Evolutionary conservation across 2,113 vertebrate genomes (phyloP), one percentile per base, ranked within the genome.

Genomic region (Podocnemis expansa): DNA sequence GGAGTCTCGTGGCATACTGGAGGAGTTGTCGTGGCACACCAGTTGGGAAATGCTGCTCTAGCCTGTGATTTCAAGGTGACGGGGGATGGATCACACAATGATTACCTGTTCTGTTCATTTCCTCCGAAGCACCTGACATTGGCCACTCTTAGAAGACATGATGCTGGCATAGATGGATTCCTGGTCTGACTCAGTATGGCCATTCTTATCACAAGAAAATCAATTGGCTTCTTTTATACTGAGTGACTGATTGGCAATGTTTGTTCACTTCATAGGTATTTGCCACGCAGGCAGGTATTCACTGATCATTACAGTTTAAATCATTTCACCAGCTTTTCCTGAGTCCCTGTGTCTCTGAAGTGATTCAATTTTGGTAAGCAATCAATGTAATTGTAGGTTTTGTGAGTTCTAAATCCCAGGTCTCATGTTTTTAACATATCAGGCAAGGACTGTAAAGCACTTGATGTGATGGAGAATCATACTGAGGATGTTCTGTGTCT

Each of bases 381-480:
- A 88, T 88, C 52, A 45, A 0, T 41, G 84, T 49, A 63, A 43
- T 11, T 10, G 25, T 11, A 11, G 56, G 19, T 87, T 21, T 56
- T 85, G 78, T 12, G 85, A 60, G 0, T 55, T 87, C 89, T 49
- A 75, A 60, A 0, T 76, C 60, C 55, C 60, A 9, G 0, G 25
- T 88, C 80, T 86, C 14, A 83, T 89, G 58, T 1, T 47, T 49
- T 82, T 82, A 73, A n/a, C 25, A 49, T 2, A 2, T 75, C 47
- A 55, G 79, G 67, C 67, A 45, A 54, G 38, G 55, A 34, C 49
- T 38, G 83, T 55, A 94, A 88, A 96, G 84, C 55, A 41, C 25
- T 89, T 85, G 87, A 87, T 95, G 10, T 88, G 88, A 80, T 95
- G 91, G 81, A 86, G 60, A 16, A 73, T 75, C 84, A 56, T 85